Evolutionary conservation across 2,888 invertebrate species (phyloP), one percentile per base, ranked within the genome.

Genomic region (Drosophila algonquin): DNA sequence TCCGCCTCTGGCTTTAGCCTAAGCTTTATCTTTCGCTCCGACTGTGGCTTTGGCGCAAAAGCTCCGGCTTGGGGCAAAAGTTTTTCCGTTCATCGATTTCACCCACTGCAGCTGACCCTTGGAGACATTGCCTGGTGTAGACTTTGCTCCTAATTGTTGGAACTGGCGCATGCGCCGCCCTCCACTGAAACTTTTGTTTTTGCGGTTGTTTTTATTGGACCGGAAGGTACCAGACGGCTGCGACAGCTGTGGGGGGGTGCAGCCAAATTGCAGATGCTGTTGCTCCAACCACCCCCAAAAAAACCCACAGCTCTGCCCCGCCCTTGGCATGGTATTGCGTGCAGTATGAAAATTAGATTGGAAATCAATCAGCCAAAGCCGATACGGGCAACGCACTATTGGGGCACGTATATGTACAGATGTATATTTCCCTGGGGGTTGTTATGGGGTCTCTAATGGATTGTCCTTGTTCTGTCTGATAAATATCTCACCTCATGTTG

Each of bases 211-310:
- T 52, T 70, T 54, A 24, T 61, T 50, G 59, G 64, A 45, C 63
- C 72, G 76, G 79, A 87, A 83, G 80, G 76, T 74, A 57, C 69
- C 69, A 73, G 82, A 76, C 81, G 71, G 56, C 21, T 21, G 3
- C 68, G 70, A 40, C 57, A 63, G 46, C 8, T 58, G 62, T 62
- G 68, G 78, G 84, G 84, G 87, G 87, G 62, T 69, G 70, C 57
- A 68, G 16, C 40, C 7, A 16, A 55, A 40, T 53, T 72, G 71
- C 72, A 72, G 72, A 72, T 72, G 72, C 72, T 73, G 73, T 72
- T 72, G 74, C 45, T 48, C 35, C 57, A 48, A 10, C 40, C 18
- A 24, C 27, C 63, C 30, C 30, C 27, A 8, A 14, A 27, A 24
- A 27, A 24, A 24, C 14, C 9, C 21, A 18, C 27, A 5, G 18